Evolutionary conservation across 2,113 vertebrate species (phyloP), one percentile per base, ranked within the genome.

Genomic region (Ammodramus savannarum): DNA sequence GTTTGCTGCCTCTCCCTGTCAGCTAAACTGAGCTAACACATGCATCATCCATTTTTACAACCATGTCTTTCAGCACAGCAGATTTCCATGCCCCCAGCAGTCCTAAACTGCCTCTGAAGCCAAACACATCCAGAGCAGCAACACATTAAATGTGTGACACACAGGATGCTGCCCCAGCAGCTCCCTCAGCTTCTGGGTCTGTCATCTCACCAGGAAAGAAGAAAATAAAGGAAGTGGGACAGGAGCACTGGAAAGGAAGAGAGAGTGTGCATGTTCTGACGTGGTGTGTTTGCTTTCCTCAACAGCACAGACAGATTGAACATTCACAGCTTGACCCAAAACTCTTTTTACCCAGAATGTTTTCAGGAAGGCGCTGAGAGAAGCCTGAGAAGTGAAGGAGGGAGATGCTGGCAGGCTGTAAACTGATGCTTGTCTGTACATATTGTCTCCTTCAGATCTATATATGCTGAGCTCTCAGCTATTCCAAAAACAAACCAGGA

Each of bases 221-320:
- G 36, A 58, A 51, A 27, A 58, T 22, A 54, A 74, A 63, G 14
- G 27, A 95, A 84, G 23, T 23, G 13, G 46, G 29, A 46, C 51
- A 69, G 34, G 7, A 80, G 43, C 84, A 86, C 36, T 14, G n/a
- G 71, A 82, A 75, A 79, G n/a, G 43, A 61, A 85, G 31, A 63
- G 16, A 31, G 31, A 49, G 13, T 5, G 9, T 36, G 32, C 65
- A 7, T 63, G 27, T 66, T 97, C 75, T 95, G 34, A 69, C 57
- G 25, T 54, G 29, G 23, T 81, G 27, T 46, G 67, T 84, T 90
- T 93, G 76, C 92, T 73, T 90, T 71, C 55, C 68, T 92, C 52
- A 88, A 85, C 55, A 83, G 85, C 68, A 55, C 67, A 75, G 85
- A 85, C 82, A 93, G 83, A 95, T 22, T 58, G 72, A 92, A 88